Percentiles rank a stretch among this genome's conserved stretches.
Conservation (phyloP, 2,888 invertebrate species). For the Scelioninae gen. 2 region DNA sequence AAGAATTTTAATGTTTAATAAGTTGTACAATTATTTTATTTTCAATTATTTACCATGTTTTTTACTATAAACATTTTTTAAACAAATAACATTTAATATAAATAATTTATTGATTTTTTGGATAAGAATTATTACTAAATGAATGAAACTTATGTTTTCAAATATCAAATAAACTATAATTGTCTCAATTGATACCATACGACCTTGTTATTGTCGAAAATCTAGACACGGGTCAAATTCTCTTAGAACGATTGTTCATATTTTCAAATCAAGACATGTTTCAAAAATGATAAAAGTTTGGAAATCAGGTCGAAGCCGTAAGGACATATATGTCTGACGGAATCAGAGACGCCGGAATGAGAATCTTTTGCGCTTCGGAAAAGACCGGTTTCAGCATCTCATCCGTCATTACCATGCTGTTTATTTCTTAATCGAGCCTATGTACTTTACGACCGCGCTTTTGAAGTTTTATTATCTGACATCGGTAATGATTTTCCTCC, state of each 20-base stretch:
- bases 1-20: too few relatives aligned
- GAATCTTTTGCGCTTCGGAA: constrained; percentile 18
- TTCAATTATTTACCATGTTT: too few relatives aligned
- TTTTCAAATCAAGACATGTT: neutral
- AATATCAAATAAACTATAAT: too few relatives aligned
- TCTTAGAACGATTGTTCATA: neutral
- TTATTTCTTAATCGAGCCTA: constrained; percentile 46
- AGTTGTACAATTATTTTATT: too few relatives aligned
- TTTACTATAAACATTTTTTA: too few relatives aligned
- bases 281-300: constrained; percentile 33
- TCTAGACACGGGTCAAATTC: neutral
- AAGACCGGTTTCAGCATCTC: constrained; percentile 37
- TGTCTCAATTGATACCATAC: too few relatives aligned
- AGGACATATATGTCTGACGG: constrained; percentile 10
- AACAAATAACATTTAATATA: too few relatives aligned
- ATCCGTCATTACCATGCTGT: constrained; percentile 34
- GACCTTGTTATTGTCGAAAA: too few relatives aligned
- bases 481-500: constrained; percentile 12
- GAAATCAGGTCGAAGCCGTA: constrained; percentile 37
- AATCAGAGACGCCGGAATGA: constrained; percentile 5
- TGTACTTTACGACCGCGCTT: constrained; percentile 16
- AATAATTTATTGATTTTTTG: too few relatives aligned
- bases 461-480: constrained; percentile 31
- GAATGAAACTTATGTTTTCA: too few relatives aligned
- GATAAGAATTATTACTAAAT: too few relatives aligned